Conservation (phyloP, 1,140 invertebrate species). For the Drosophila sp. region DNA sequence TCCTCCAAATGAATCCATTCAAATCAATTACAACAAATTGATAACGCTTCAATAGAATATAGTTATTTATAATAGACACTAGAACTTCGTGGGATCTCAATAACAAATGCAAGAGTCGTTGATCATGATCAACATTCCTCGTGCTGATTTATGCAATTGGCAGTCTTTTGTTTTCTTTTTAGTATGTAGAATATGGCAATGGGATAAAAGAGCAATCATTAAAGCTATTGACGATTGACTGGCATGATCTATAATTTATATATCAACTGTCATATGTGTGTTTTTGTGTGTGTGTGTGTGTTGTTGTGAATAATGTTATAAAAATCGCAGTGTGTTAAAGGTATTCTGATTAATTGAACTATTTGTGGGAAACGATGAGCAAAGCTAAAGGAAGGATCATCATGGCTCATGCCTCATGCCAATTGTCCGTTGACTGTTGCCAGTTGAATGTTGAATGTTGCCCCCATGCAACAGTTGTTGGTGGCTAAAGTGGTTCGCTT, state of each 20-base stretch:
- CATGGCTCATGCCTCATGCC: constrained; percentile 26
- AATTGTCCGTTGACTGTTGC: constrained; percentile 35
- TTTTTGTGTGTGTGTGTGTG: constrained; percentile 16
- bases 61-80: not conserved
- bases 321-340: constrained; percentile 74
- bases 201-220: constrained; percentile 52
- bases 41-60: constrained; percentile 15
- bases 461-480: constrained; percentile 9
- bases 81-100: constrained; percentile 11
- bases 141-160: constrained; percentile 53
- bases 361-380: constrained; percentile 76
- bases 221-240: constrained; percentile 75
- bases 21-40: constrained; percentile 12
- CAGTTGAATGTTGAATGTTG: constrained; percentile 2
- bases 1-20: not conserved
- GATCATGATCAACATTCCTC: constrained; percentile 48
- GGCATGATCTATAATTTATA: constrained; percentile 81
- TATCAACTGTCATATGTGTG: constrained; percentile 48
- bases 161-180: constrained; percentile 45
- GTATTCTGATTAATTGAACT: constrained; percentile 76
- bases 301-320: constrained; percentile 72
- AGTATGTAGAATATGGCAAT: not conserved
- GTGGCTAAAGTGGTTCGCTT: not conserved
- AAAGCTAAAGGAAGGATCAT: constrained; percentile 45
- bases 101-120: constrained; percentile 41